Evolutionary conservation across 1,140 invertebrate species (phyloP), one percentile per base, ranked within the genome.

Genomic region (Cataglyphis hispanica): DNA sequence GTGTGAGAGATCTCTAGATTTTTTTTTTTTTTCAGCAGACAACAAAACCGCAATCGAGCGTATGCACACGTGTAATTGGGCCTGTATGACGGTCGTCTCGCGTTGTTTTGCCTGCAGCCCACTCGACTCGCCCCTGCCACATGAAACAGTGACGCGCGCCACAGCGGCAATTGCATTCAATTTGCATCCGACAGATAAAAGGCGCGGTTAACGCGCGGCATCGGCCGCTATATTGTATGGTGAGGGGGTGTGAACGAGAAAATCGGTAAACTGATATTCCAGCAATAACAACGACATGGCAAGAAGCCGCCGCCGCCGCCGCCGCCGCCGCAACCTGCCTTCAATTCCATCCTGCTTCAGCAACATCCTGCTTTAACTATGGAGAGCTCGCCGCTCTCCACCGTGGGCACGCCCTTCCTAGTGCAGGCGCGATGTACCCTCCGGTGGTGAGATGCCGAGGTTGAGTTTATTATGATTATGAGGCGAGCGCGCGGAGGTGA

Each of bases 381-480:
- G n/a, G n/a, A n/a, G n/a, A 34, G 46, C 27, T 80, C 43, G 63
- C 27, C 60, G 46, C 13, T 80, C 60, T 78, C 67, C 58, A 70
- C 34, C 63, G 63, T 13, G 67, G 88, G 40, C 88, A 89, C 89
- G 86, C 86, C 81, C 86, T 87, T 89, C 70, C 72, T 75, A 53
- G 81, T 81, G n/a, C 46, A 61, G 67, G 46, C 86, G 77, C 84
- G 84, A 84, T 34, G 64, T 90, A 86, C 86, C 89, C 84, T 81
- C 75, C 78, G 78, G 89, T 90, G 75, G 40, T 76, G 69, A 88
- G 61, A 89, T 67, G 89, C 84, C 85, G 46, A 75, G 76, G 72
- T 85, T 78, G 78, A 86, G 80, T 90, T 91, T 91, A 90, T 92
- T 92, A 90, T 90, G 89, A 92, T 92, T 92, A 92, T 89, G 86